Base-by-base conservation (phyloP, 2,797 vertebrate species). In the Heteromormyrus szaboi region DNA sequence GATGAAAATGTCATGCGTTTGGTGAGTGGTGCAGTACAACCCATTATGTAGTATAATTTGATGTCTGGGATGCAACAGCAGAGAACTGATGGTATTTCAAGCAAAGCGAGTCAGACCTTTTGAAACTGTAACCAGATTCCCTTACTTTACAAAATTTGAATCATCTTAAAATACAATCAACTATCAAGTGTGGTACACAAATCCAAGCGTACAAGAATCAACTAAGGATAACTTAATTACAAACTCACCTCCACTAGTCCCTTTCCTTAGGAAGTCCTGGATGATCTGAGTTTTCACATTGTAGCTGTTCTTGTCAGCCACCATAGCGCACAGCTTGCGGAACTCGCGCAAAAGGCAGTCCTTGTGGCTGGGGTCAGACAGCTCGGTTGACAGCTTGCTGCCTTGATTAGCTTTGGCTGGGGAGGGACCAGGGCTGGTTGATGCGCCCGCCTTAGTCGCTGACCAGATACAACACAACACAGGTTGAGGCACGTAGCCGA, bases 231-330 rank as follows among this genome's bases (percentile, higher is more conserved):
- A 86, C 33, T 29, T 17, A 8, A 59, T 56, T 8, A 59, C 19
- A 72, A 8, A 89, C 93, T 6, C 86, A 99, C 98, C 98, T 96
- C 98, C 98, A 4, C 91, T 93, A 2, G 96, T 95, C 72, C 98
- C 98, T 90, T 98, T 99, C 92, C 85, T 96, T 65, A 99, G 94
- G 90, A 98, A 99, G 92, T 97, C 96, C 88, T 97, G 97, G 89
- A 99, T 98, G 88, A 99, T 98, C 95, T 98, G 97, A 0, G 98
- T 99, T 94, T 99, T 99, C 4, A 93, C 92, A 0, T 99, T 99
- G 94, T 99, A 99, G 94, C 98, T 97, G 7, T 97, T 96, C 91
- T 97, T 96, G 9, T 99, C 99, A 0, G 99, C 97, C 88, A 99
- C 98, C 93, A 92, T 96, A 65, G 96, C 97, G 0, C 99, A 99